A percentile compares a stretch with the other conserved stretches of the same genome.
Evolutionary conservation across 2,888 invertebrate species (phyloP).

Genomic region (Tromatobia lineatoria): DNA sequence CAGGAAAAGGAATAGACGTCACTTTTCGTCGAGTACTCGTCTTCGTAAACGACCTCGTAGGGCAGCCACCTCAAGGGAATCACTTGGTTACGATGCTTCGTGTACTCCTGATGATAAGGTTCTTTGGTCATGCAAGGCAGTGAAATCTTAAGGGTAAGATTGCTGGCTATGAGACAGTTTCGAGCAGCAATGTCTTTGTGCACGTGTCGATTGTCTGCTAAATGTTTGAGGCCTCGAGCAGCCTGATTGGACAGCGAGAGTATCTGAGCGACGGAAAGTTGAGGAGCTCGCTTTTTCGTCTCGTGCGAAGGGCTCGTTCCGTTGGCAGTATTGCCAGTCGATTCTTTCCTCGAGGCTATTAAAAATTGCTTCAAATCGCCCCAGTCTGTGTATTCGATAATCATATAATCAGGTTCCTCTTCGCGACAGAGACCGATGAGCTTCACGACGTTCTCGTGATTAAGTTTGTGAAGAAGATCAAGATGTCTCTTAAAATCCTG

Average conservation of each 20-base stretch:
- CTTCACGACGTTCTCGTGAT: constrained; percentile 93
- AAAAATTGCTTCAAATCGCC: constrained; percentile 97
- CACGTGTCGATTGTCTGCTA: constrained; percentile 91
- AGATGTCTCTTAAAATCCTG: constrained; percentile 96
- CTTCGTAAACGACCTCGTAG: constrained; percentile 95
- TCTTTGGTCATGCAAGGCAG: constrained; percentile 93
- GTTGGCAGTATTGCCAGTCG: constrained; percentile 60
- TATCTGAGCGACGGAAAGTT: constrained; percentile 90
- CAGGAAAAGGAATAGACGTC: constrained; percentile 97
- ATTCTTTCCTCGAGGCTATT: constrained; percentile 86
- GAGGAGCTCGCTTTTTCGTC: constrained; percentile 86
- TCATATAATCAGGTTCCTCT: constrained; percentile 94
- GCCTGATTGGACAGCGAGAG: constrained; percentile 91
- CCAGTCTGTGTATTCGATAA: constrained; percentile 97
- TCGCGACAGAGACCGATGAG: constrained; percentile 94
- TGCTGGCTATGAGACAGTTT: constrained; percentile 95
- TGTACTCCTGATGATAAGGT: constrained; percentile 96
- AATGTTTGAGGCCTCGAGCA: constrained; percentile 93
- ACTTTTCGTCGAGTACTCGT: constrained; percentile 96
- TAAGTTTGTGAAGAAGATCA: constrained; percentile 94
- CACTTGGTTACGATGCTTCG: constrained; percentile 92
- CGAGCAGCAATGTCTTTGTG: constrained; percentile 97
- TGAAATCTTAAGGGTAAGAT: constrained; percentile 93
- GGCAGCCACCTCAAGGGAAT: constrained; percentile 97
- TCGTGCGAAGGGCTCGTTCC: constrained; percentile 76